Evolutionary conservation across 2,888 invertebrate species (phyloP).

Genomic region (Drosophila mulleri): DNA sequence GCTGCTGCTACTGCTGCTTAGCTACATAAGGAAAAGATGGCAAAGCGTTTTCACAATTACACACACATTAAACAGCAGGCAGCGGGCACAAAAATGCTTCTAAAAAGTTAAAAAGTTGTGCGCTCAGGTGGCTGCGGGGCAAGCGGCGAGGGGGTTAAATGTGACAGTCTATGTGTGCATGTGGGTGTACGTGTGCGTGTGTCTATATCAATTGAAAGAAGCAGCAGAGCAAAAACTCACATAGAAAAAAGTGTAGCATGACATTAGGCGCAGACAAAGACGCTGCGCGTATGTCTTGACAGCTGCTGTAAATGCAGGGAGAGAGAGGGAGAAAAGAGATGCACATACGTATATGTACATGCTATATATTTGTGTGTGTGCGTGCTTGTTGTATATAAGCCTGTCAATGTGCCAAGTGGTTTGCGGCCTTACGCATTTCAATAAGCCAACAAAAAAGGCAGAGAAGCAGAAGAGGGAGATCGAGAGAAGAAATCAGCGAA

Average conservation of each 20-base stretch:
- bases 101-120: slow-evolving; percentile 44
- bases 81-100: slow-evolving; percentile 31
- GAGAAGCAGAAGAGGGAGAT: background rate
- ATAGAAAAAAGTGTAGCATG: slow-evolving; percentile 44
- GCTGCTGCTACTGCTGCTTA: slow-evolving; percentile 14
- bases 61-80: slow-evolving; percentile 76
- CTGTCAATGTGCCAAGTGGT: slow-evolving; percentile 49
- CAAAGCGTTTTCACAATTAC: slow-evolving; percentile 77
- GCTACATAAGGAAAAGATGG: slow-evolving; percentile 37
- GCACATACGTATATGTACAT: background rate
- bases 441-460: slow-evolving; percentile 18
- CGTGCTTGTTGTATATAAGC: slow-evolving; percentile 29
- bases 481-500: background rate
- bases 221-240: slow-evolving; percentile 5
- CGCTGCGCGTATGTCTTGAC: slow-evolving; percentile 43
- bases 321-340: background rate
- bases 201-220: slow-evolving; percentile 39
- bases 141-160: slow-evolving; percentile 39
- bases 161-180: slow-evolving; percentile 16
- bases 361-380: background rate
- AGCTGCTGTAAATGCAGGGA: slow-evolving; percentile 27
- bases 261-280: slow-evolving; percentile 61
- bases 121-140: slow-evolving; percentile 18
- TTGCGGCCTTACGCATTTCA: slow-evolving; percentile 45
- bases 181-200: slow-evolving; percentile 8